Base-by-base conservation (phyloP, 2,113 vertebrate species). In the Plotosus lineatus region DNA sequence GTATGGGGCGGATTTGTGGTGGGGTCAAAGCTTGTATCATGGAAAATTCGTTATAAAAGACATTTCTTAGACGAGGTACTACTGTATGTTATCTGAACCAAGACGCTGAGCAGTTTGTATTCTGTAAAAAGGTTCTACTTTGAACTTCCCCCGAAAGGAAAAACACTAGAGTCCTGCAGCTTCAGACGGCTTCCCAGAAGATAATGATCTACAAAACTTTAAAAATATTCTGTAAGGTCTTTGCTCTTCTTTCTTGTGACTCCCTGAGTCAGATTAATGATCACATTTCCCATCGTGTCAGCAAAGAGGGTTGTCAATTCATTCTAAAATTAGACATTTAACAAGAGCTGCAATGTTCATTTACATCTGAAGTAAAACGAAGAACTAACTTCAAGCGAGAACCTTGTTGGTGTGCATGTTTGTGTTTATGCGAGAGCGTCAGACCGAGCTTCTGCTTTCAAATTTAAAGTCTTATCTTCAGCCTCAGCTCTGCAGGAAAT, bases 261-360 rank as follows among this genome's bases (percentile, higher is more conserved):
- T 56, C 23, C 36, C 17, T 6, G 4, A n/a, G 40, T 65, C 36
- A 65, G 69, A 80, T 56, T 80, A 40, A 77, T 80, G 69, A 80
- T 80, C 51, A 42, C 46, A 50, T 33, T 42, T 33, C 31, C 69
- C 69, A 26, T 73, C 77, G 73, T 76, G 46, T 77, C 51, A 53
- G 68, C 73, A 61, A 1, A 53, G 78, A 75, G 73, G 51, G 42
- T 84, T 65, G 60, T 44, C 36, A 9, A 50, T 23, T 12, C 19
- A 19, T 84, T 61, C 60, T 58, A 58, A 58, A 58, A 28, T 14
- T 28, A 58, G 26, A 28, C 55, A 58, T 26, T 61, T 31, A 31
- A 61, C 5, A 61, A 61, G 31, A 61, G 28, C 58, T 2, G 58
- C 14, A 7, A 33, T 31, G 28, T 61, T 61, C 12, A 65, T 65